Evolutionary conservation across 2,888 invertebrate genomes (phyloP), one percentile per base, ranked within the genome.

Genomic region (Chrysolina oricalcia): DNA sequence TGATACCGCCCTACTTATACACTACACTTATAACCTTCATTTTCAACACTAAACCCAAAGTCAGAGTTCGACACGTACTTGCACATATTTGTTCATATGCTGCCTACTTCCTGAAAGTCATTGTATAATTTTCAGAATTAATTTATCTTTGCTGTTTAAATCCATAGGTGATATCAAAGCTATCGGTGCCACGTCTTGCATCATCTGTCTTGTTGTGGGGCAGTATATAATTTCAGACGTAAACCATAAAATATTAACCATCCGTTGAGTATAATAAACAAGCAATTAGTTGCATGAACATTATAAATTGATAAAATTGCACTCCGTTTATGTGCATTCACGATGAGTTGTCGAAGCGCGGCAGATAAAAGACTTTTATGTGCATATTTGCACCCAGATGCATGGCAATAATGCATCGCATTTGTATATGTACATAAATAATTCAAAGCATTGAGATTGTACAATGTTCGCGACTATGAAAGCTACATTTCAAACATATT

Each of bases 331-430:
- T 71, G 71, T 69, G 62, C 70, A 69, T 74, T 66, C 71, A 72
- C 63, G 71, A 75, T 53, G 68, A 41, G 71, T 68, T 68, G 53
- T 68, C 68, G 59, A 48, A 41, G 71, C 72, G 63, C 62, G 46
- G 62, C 62, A 72, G 72, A 74, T 77, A 74, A 77, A 74, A 77
- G 66, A 75, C 63, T 64, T 69, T 68, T 69, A 77, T 77, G 72
- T 50, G 67, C 72, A 74, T 74, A 77, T 74, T 74, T 66, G 70
- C 77, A 77, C 73, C 59, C 72, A 65, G 67, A 66, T 73, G 46
- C 53, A 53, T 21, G 11, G 63, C 64, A 68, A 46, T 67, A 70
- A 70, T 63, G 50, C 71, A 48, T 27, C 40, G 71, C 56, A 73
- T 70, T 71, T 63, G 62, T 46, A 68, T 76, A 48, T 46, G 40